Evolutionary conservation across 1,140 invertebrate species (phyloP).

Genomic region (Nasonia vitripennis): DNA sequence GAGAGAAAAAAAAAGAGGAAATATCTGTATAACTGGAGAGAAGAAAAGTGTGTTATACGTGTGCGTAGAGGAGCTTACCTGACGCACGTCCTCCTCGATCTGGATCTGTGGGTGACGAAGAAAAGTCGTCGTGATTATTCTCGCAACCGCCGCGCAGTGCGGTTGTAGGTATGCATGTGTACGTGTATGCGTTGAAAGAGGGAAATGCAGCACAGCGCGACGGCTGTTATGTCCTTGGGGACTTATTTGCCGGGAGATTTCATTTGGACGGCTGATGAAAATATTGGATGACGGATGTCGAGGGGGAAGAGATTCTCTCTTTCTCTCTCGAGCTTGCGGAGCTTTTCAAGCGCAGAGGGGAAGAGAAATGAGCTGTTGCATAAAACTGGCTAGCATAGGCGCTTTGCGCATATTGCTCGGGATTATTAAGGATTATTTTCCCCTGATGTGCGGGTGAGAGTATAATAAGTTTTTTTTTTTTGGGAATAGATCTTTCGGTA

Average conservation of each 20-base stretch:
- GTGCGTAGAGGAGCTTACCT: conserved; percentile 58
- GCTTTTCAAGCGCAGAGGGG: background rate
- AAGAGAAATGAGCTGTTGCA: background rate
- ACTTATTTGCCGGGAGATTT: conserved; percentile 8
- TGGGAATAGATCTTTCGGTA: too few species aligned
- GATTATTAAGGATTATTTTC: background rate
- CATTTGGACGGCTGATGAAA: conserved; percentile 12
- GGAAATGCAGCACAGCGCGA: background rate
- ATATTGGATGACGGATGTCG: background rate
- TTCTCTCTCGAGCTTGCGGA: background rate
- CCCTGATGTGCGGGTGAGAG: too few species aligned
- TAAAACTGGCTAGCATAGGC: background rate
- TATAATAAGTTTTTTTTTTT: too few species aligned
- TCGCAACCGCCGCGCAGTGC: background rate
- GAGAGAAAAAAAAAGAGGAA: background rate
- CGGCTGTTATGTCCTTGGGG: background rate
- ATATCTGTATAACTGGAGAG: background rate
- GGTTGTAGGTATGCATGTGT: background rate
- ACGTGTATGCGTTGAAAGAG: background rate
- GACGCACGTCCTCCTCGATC: conserved; percentile 63
- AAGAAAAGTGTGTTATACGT: background rate
- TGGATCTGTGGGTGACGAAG: conserved; percentile 54
- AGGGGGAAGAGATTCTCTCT: background rate
- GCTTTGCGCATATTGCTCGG: background rate
- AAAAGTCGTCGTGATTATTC: conserved; percentile 11